Evolutionary conservation across 1,140 invertebrate genomes (phyloP), one percentile per base, ranked within the genome.

Genomic region (Metopolophium dirhodum): DNA sequence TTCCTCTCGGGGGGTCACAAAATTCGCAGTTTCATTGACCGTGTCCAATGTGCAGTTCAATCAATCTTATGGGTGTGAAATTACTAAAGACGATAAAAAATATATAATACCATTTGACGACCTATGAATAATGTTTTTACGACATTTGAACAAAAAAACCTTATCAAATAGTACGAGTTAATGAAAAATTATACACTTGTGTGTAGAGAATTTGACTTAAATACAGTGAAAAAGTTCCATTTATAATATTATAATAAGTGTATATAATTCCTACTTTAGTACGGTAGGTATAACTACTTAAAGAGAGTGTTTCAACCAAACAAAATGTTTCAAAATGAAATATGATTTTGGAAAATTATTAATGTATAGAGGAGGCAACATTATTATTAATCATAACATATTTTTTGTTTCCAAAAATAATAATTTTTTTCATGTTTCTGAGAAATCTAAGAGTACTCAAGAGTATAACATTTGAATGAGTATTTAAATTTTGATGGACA

Each of bases 91-190:
- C 35, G 51, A 91, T 91, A 45, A 90, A 91, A 90, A 83, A 77
- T n/a, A 77, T 45, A 90, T 41, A 41, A 54, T 61, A 30, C 26
- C 2, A 23, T 91, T 91, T 91, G 37, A 77, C 90, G 61, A 91
- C 37, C 57, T 37, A 26, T 77, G 35, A 30, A 91, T 91, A 91
- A 91, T 77, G 51, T 77, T 91, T 91, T 91, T 91, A 91, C 57
- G 90, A 91, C 30, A 22, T 7, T 20, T 41, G 9, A 4, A 47
- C 87, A 6, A 91, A 47, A n/a, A n/a, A 77, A n/a, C 30, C n/a
- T n/a, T 77, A 77, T n/a, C 61, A 90, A 61, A 90, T 23, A 41
- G 1, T 37, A 14, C 54, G 89, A 37, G 30, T 68, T 61, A 61
- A 90, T 61, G 35, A 41, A 20, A 90, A 68, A 37, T 41, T 77